These are phyloP conservation scores for Microtus ochrogaster DNA, from an alignment of 2,113 vertebrate species.

Conservation along the genomic window DNA sequence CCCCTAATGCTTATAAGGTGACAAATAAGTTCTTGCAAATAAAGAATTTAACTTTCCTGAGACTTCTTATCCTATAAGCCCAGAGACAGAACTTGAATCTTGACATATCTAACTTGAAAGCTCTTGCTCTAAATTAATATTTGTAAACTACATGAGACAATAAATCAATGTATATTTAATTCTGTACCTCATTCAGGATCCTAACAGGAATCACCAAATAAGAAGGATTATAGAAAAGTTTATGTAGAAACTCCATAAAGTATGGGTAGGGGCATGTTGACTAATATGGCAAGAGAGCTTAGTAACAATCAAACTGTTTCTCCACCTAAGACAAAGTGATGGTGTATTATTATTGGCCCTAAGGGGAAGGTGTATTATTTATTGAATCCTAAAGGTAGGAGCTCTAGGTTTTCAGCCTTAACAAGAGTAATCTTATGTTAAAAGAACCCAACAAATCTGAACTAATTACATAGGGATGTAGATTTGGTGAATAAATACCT, in stretches of 20 bases:
- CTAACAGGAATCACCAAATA: neutral
- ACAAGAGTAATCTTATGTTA: neutral
- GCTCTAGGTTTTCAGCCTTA: neutral
- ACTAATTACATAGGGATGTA: neutral
- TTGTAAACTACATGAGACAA: conserved; percentile 39
- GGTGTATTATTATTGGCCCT: no score
- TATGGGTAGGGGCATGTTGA: neutral
- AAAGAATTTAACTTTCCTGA: neutral
- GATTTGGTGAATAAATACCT: neutral
- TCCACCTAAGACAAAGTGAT: neutral
- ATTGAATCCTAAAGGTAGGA: neutral
- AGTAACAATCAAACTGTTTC: neutral
- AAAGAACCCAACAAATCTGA: no score
- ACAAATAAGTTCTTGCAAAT: neutral
- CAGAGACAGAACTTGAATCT: conserved; percentile 25
- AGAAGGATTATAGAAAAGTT: conserved; percentile 19
- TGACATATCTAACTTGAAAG: neutral
- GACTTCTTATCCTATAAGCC: neutral
- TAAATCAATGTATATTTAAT: conserved; percentile 33
- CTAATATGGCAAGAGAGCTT: neutral
- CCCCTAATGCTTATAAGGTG: neutral
- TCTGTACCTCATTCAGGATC: conserved; percentile 19
- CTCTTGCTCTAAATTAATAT: neutral
- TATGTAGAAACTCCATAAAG: conserved; percentile 22
- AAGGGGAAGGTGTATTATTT: neutral